These are phyloP conservation scores for Thumatha senex DNA, from an alignment of 2,888 invertebrate species.

Conservation along the genomic window DNA sequence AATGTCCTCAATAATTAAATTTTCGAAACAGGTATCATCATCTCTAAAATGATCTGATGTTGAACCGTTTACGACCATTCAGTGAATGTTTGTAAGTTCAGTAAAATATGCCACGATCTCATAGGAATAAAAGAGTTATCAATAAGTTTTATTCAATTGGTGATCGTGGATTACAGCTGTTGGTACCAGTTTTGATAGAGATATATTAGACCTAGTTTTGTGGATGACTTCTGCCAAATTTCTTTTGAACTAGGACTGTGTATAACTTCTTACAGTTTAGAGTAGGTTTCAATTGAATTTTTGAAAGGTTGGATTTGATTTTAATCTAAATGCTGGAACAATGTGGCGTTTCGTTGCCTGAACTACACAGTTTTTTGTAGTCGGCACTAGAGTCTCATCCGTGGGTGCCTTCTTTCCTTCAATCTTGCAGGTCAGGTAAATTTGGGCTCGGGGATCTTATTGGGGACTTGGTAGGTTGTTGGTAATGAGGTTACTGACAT, in stretches of 20 bases:
- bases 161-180: constrained; percentile 36
- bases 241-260: neutral
- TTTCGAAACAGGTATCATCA: constrained; percentile 50
- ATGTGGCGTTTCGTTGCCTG: too few relatives aligned
- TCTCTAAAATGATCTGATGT: constrained; percentile 57
- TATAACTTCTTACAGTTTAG: too few relatives aligned
- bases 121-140: constrained; percentile 72
- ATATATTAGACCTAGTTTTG: neutral
- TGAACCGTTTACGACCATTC: constrained; percentile 67
- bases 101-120: constrained; percentile 72
- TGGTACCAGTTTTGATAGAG: constrained; percentile 17
- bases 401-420: too few relatives aligned
- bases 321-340: too few relatives aligned
- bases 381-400: too few relatives aligned
- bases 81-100: constrained; percentile 60
- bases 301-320: too few relatives aligned
- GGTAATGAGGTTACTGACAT: too few relatives aligned
- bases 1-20: constrained; percentile 38
- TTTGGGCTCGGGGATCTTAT: too few relatives aligned
- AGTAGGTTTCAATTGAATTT: too few relatives aligned
- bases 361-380: too few relatives aligned
- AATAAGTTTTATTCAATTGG: constrained; percentile 70
- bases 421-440: too few relatives aligned
- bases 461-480: too few relatives aligned
- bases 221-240: neutral